phyloP scores from a whole-genome alignment of 2,888 invertebrate species.

The Crematogaster levior region DNA sequence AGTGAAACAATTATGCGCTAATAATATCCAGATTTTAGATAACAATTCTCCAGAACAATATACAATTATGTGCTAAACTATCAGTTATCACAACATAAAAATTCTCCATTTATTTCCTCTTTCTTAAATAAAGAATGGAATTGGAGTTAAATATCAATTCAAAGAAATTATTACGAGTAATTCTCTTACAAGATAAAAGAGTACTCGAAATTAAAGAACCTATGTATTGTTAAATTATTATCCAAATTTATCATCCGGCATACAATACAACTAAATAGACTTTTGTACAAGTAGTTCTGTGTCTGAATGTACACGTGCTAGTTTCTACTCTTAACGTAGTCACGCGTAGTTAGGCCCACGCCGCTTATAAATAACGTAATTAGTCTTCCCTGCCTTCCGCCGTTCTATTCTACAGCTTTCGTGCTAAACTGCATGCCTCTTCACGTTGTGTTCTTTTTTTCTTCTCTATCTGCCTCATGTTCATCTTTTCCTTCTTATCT shows the following conservation, averaged over 20 bases:
- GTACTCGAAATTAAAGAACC: background rate
- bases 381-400: conserved; percentile 72
- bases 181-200: background rate
- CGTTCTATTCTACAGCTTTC: conserved; percentile 23
- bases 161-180: background rate
- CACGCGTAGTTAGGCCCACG: conserved; percentile 72
- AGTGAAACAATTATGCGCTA: background rate
- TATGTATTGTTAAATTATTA: background rate
- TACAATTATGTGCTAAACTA: background rate
- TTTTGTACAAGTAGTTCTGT: background rate
- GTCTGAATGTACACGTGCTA: background rate
- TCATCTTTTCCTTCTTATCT: background rate
- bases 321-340: conserved; percentile 51
- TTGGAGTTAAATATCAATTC: background rate
- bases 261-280: background rate
- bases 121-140: background rate
- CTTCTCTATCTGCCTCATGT: background rate
- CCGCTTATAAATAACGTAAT: conserved; percentile 78
- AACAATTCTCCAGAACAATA: background rate
- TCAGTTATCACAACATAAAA: background rate
- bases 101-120: background rate
- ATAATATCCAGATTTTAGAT: background rate
- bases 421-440: conserved; percentile 14
- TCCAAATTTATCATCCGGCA: background rate
- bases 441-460: background rate